phyloP scores from a whole-genome alignment of 1,140 invertebrate species.

The Lepidotrigona ventralis region DNA sequence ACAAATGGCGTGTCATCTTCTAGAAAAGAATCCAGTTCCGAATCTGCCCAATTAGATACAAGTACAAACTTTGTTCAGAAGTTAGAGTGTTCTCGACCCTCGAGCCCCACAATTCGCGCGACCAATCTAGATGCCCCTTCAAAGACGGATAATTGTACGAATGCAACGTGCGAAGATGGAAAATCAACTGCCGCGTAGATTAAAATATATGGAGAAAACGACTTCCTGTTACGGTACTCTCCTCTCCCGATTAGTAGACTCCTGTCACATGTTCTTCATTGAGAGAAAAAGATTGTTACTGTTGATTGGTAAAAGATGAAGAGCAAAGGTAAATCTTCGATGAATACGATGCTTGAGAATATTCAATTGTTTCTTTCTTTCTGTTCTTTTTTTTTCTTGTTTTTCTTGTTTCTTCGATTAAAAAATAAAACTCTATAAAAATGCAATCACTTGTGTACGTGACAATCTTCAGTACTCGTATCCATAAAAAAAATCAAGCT shows the following conservation, averaged over 20 bases:
- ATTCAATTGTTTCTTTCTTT: not conserved
- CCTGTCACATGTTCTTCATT: not conserved
- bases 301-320: not conserved
- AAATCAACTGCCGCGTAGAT: slow-evolving; percentile 33
- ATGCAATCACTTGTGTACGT: not conserved
- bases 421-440: not conserved
- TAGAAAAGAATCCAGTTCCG: slow-evolving; percentile 19
- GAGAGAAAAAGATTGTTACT: not conserved
- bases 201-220: not conserved
- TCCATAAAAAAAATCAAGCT: not conserved
- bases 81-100: slow-evolving; percentile 42
- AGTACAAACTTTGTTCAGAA: slow-evolving; percentile 40
- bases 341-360: not conserved
- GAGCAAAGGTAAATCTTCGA: not conserved
- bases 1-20: not conserved
- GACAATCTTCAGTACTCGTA: slow-evolving; percentile 18
- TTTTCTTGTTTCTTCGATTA: not conserved
- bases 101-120: slow-evolving; percentile 57
- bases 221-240: not conserved
- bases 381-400: not conserved
- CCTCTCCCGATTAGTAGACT: not conserved
- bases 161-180: slow-evolving; percentile 14
- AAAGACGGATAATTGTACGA: slow-evolving; percentile 1
- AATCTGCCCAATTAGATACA: not conserved
- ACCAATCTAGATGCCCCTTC: slow-evolving; percentile 27